Conservation (phyloP, 2,797 vertebrate species). For the Sebastes dallii region DNA sequence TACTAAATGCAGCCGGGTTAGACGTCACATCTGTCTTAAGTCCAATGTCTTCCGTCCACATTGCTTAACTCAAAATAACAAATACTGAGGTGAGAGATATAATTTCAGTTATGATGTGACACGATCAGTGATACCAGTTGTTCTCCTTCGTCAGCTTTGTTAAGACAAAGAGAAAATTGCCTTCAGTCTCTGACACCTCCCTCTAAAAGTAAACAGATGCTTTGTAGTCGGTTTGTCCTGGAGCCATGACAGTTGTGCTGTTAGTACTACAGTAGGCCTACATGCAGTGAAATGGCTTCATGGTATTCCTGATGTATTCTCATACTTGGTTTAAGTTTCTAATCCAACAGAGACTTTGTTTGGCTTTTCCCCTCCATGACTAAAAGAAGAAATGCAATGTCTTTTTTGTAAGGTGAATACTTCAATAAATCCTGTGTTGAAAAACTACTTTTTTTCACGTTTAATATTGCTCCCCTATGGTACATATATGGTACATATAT, state of each 20-base stretch:
- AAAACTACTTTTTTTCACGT: neutral
- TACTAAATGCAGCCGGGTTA: neutral
- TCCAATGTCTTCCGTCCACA: constrained; percentile 27
- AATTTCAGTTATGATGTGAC: neutral
- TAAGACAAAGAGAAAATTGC: neutral
- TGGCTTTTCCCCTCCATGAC: neutral
- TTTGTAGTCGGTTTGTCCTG: neutral
- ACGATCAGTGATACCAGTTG: neutral
- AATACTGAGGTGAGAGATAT: too few species aligned
- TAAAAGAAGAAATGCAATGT: neutral
- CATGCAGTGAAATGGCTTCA: neutral
- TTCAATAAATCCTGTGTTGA: constrained; percentile 8
- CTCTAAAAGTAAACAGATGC: neutral
- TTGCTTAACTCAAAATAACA: neutral
- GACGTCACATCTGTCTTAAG: neutral
- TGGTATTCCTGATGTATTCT: neutral
- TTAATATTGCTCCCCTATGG: neutral
- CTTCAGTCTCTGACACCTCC: neutral
- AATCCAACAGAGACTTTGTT: neutral
- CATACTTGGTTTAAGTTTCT: neutral
- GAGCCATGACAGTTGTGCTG: neutral
- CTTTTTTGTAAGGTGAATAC: neutral
- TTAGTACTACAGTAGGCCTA: neutral
- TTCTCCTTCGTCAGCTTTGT: neutral
- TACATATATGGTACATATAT: neutral